Evolutionary conservation across 1,140 invertebrate species (phyloP), one percentile per base, ranked within the genome.

Genomic region (Lepidurus couesii): DNA sequence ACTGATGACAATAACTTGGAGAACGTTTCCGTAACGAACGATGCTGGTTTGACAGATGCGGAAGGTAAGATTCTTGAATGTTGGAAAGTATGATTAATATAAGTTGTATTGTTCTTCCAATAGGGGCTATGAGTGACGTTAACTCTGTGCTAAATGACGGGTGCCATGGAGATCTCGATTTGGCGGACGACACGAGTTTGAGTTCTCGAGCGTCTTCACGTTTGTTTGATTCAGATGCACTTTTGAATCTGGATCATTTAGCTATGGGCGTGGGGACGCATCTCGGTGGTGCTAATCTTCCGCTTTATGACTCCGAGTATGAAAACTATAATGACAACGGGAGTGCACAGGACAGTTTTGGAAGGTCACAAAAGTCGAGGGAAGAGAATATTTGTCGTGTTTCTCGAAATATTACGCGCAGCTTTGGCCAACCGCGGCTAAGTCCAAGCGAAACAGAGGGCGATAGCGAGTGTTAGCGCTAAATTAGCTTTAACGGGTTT

Each of bases 301-400:
- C 91, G 75, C 89, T 93, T 79, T 95, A 95, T 84, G 93, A 95
- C 86, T 93, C 91, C 2, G 92, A 94, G 82, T 93, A 93, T 83
- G 91, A 91, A 81, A 90, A 90, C 83, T 81, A 81, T 81, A 65
- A 65, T 4, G 53, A 47, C 44, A 75, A 79, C 16, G 81, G 79
- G 65, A 78, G 74, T 79, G 26, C 78, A 85, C 76, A 80, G 13
- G 80, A 82, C 44, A 80, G 78, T 10, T 80, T 89, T 11, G 90
- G 91, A 80, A 91, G 92, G 82, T 87, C 91, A 75, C 90, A 93
- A 84, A 84, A 93, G 11, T 91, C 91, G 26, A 74, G 74, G 8
- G 78, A 79, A 47, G 78, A 79, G 21, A 92, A 93, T 84, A 91
- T 92, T 80, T 87, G 91, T 78, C 90, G 90, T 26, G 90, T 92